phyloP scores from a whole-genome alignment of 2,888 invertebrate species.

The Petrolisthes cinctipes region DNA sequence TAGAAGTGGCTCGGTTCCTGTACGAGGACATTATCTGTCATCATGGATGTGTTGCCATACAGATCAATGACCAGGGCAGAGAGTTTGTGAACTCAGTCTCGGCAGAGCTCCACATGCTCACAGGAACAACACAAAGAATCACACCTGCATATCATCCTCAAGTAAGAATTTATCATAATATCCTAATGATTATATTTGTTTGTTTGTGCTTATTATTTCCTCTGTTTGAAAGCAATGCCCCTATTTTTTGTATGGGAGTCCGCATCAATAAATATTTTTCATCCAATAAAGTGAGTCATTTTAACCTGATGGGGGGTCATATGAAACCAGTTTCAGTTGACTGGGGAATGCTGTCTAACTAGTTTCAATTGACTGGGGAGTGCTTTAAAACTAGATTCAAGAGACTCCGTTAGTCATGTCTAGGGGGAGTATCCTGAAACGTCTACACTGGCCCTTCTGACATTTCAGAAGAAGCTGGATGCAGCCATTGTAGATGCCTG shows the following conservation, averaged over 20 bases:
- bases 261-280: not conserved
- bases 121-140: slow-evolving; percentile 21
- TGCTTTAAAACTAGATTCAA: slow-evolving; percentile 26
- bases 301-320: not conserved
- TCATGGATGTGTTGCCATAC: slow-evolving; percentile 37
- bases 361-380: slow-evolving; percentile 17
- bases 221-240: slow-evolving; percentile 11
- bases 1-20: slow-evolving; percentile 24
- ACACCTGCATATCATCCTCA: slow-evolving; percentile 31
- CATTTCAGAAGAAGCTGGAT: too few species aligned
- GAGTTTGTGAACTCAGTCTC: slow-evolving; percentile 34
- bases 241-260: not conserved
- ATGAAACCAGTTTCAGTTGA: slow-evolving; percentile 18
- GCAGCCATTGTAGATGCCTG: too few species aligned
- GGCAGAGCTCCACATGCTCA: slow-evolving; percentile 28
- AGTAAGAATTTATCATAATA: slow-evolving; percentile 34
- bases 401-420: slow-evolving; percentile 2
- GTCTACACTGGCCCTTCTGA: too few species aligned
- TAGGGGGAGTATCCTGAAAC: not conserved
- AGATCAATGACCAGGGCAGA: slow-evolving; percentile 37
- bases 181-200: slow-evolving; percentile 4
- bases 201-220: slow-evolving; percentile 12
- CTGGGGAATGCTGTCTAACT: slow-evolving; percentile 8
- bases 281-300: not conserved
- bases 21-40: slow-evolving; percentile 19